Evolutionary conservation across 2,888 invertebrate genomes (phyloP).

Genomic region (Ichneumoninae sp.): DNA sequence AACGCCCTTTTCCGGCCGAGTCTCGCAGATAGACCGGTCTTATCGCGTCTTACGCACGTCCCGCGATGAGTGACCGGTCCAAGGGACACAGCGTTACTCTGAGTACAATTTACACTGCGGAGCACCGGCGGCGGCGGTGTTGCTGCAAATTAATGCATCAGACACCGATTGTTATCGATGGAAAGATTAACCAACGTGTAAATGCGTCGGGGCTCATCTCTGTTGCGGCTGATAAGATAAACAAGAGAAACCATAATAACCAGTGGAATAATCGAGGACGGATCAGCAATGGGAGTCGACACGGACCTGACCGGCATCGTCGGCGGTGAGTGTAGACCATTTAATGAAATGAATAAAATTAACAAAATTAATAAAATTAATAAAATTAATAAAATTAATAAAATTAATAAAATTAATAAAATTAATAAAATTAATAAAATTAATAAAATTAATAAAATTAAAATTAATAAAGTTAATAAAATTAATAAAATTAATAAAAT

Average conservation of each 20-base stretch:
- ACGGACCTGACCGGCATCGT: constrained; percentile 47
- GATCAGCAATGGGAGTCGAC: constrained; percentile 54
- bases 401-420: too few relatives aligned
- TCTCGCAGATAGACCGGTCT: not conserved
- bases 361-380: too few relatives aligned
- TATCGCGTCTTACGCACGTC: not conserved
- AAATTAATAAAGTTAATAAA: too few relatives aligned
- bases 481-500: too few relatives aligned
- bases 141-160: not conserved
- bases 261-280: not conserved
- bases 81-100: not conserved
- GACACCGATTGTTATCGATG: not conserved
- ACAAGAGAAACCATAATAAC: not conserved
- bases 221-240: constrained; percentile 29
- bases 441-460: too few relatives aligned
- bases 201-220: not conserved
- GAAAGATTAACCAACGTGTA: not conserved
- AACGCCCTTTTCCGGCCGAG: not conserved
- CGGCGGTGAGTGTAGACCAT: constrained; percentile 43
- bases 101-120: not conserved
- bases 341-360: not conserved
- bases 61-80: not conserved
- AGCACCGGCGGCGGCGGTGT: not conserved
- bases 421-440: too few relatives aligned
- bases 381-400: too few relatives aligned